Conservation (phyloP, 2,113 vertebrate genomes). For the Catharus bicknelli region DNA sequence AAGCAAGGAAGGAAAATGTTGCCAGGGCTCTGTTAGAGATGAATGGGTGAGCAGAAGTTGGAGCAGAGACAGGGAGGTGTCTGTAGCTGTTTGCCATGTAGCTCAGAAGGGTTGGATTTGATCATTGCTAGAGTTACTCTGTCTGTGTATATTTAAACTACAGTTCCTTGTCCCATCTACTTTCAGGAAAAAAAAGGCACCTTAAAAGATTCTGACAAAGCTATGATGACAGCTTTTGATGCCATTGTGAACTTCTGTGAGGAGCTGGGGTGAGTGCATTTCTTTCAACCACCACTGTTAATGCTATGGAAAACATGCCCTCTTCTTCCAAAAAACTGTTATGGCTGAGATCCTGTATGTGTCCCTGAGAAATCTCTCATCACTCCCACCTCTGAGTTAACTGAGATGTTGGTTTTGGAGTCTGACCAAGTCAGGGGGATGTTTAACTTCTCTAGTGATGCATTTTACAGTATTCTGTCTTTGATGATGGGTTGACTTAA, state of each 20-base stretch:
- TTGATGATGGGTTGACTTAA: not conserved
- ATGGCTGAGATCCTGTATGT: not conserved
- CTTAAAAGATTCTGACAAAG: constrained; percentile 84
- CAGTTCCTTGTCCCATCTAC: not conserved
- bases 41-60: not conserved
- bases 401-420: not conserved
- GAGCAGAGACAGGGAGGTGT: not conserved
- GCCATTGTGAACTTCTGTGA: constrained; percentile 90
- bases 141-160: not conserved
- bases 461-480: not conserved
- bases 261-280: constrained; percentile 75
- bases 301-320: not conserved
- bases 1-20: not conserved
- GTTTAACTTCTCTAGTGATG: not conserved
- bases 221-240: constrained; percentile 84
- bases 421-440: not conserved
- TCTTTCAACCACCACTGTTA: not conserved
- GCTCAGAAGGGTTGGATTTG: not conserved
- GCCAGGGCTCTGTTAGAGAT: not conserved
- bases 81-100: not conserved
- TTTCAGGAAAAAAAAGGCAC: constrained; percentile 86
- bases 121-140: not conserved
- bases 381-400: not conserved
- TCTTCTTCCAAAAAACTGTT: not conserved
- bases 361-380: not conserved